A percentile compares a stretch with the other conserved stretches of the same genome.
These are phyloP conservation scores for Equus quagga DNA, from an alignment of 2,113 vertebrate genomes.

Conservation along the genomic window DNA sequence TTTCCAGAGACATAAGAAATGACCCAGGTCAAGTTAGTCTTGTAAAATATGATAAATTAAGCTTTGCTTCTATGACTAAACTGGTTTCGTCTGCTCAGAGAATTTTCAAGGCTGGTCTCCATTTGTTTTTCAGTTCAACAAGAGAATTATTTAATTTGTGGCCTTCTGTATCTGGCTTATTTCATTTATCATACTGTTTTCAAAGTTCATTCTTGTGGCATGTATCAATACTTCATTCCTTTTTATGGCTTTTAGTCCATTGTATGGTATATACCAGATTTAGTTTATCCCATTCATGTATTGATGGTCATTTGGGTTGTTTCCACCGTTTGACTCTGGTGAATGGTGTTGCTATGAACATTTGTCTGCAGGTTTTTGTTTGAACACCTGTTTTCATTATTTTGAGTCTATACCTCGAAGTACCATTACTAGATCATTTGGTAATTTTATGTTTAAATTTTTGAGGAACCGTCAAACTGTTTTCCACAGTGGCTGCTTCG, in stretches of 20 bases:
- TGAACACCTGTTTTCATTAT: conserved; percentile 26
- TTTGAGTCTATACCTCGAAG: background rate
- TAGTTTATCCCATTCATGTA: background rate
- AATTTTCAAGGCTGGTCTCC: too few species aligned
- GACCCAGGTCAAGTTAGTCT: too few species aligned
- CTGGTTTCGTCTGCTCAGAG: too few species aligned
- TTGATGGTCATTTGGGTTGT: background rate
- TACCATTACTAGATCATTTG: background rate
- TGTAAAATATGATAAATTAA: too few species aligned
- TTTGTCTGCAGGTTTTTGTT: conserved; percentile 28
- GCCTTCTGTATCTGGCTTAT: background rate
- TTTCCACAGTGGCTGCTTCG: background rate
- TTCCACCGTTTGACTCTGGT: conserved; percentile 16
- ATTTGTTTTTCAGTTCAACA: too few species aligned
- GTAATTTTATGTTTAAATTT: conserved; percentile 12
- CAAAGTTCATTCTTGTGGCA: background rate
- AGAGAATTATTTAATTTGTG: background rate
- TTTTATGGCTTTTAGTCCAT: background rate
- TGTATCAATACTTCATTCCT: background rate
- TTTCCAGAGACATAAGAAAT: too few species aligned
- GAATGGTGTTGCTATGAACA: background rate
- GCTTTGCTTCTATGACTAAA: too few species aligned
- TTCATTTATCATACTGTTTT: conserved; percentile 26
- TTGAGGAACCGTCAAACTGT: conserved; percentile 23
- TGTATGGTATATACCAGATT: background rate